These are phyloP conservation scores for Eulemur rubriventer DNA, from an alignment of 2,797 vertebrate genomes.

Conservation along the genomic window DNA sequence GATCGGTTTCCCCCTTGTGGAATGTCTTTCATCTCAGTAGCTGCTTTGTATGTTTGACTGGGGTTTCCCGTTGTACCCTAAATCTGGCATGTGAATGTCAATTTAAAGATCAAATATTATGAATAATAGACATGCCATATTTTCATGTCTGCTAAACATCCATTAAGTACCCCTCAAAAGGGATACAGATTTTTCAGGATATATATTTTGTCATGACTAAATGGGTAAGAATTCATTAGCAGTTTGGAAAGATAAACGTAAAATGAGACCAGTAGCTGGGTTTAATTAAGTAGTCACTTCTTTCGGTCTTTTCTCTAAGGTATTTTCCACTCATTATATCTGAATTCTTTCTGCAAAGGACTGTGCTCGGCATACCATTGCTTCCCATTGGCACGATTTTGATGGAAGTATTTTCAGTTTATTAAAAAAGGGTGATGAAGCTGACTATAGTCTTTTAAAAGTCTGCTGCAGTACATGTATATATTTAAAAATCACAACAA, in stretches of 20 bases:
- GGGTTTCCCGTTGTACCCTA: constrained; percentile 52
- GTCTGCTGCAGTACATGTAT: not conserved
- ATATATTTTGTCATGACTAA: not conserved
- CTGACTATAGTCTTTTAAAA: not conserved
- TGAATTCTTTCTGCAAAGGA: constrained; percentile 23
- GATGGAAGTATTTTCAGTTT: not conserved
- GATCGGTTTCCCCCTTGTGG: constrained; percentile 29
- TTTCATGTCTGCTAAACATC: constrained; percentile 27
- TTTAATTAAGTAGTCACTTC: constrained; percentile 40
- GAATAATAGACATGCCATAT: not conserved
- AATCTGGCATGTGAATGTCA: not conserved
- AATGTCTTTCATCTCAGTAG: constrained; percentile 74
- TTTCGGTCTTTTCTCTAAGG: constrained; percentile 31
- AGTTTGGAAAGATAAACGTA: constrained; percentile 39
- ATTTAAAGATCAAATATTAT: constrained; percentile 49
- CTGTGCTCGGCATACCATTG: not conserved
- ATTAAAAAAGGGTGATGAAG: not conserved
- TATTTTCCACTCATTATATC: constrained; percentile 21
- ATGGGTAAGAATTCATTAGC: constrained; percentile 28
- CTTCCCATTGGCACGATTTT: not conserved
- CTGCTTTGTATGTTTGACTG: constrained; percentile 31
- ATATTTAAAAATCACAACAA: not conserved
- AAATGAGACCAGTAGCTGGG: not conserved
- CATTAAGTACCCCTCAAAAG: not conserved
- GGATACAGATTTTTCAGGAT: not conserved